Evolutionary conservation across 2,113 vertebrate genomes (phyloP), one percentile per base, ranked within the genome.

Genomic region (Gavia stellata): DNA sequence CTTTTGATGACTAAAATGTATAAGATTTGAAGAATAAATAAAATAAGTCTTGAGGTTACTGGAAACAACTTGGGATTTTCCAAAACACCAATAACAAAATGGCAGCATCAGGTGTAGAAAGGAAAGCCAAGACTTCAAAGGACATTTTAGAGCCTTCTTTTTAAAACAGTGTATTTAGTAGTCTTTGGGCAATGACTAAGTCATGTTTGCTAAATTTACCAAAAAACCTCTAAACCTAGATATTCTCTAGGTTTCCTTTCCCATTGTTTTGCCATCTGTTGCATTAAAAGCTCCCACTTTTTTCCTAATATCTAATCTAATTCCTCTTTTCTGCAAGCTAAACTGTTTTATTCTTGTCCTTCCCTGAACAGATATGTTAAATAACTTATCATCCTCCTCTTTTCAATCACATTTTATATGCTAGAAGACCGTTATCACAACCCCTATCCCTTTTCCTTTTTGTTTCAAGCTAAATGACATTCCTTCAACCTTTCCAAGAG

Each of bases 241-340:
- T 36, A 25, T 58, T 18, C 14, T 73, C 44, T 59, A 36, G 1
- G 12, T 70, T 70, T 81, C 6, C 7, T 81, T 88, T 73, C 15
- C 10, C 5, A 28, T 73, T 88, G 6, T 52, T 91, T 86, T 74
- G 15, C 4, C 12, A 38, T 24, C 17, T 36, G 1, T 55, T 73
- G 5, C 10, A 40, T 36, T 62, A 40, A 65, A 44, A 45, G 61
- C 0, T 0, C 1, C 8, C 10, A 7, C 1, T 3, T 21, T 58
- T 77, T 88, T 13, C 24, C 9, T 53, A 49, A 49, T 63, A 28
- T 24, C 12, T n/a, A 45, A 83, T 75, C 42, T 33, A 88, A 38
- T 63, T 50, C 4, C 5, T 55, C 6, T 36, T 2, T 55, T 78
- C 40, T 82, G 33, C 25, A 68, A 85, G 3, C 3, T 33, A 29